phyloP scores from a whole-genome alignment of 2,113 vertebrate species.

The Morone chrysops region DNA sequence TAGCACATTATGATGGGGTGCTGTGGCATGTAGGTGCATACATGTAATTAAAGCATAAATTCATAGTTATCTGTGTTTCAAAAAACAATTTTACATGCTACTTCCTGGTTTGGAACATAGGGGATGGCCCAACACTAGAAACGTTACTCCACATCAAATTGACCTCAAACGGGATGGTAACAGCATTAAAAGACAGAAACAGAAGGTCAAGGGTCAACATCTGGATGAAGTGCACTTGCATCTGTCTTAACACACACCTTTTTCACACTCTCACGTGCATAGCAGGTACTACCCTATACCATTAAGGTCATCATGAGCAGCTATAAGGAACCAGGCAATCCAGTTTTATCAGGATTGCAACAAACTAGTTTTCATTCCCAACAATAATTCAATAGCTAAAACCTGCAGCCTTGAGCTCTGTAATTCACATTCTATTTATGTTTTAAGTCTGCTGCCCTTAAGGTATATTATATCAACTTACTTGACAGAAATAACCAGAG shows the following conservation, averaged over 20 bases:
- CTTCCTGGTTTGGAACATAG: not conserved
- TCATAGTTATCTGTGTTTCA: not conserved
- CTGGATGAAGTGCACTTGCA: not conserved
- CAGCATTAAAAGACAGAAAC: not conserved
- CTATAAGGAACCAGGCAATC: not conserved
- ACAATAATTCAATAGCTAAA: not conserved
- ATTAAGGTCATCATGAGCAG: slow-evolving; percentile 22
- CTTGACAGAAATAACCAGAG: slow-evolving; percentile 39
- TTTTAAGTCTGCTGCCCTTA: slow-evolving; percentile 9
- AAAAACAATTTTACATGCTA: not conserved
- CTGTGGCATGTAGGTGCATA: not conserved
- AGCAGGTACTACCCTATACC: not conserved
- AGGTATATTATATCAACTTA: slow-evolving; percentile 12
- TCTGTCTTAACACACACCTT: not conserved
- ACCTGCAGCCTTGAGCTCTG: not conserved
- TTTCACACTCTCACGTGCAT: not conserved
- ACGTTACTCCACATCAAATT: not conserved
- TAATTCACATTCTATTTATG: slow-evolving; percentile 28
- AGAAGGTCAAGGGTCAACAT: slow-evolving; percentile 1
- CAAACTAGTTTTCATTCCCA: slow-evolving; percentile 18
- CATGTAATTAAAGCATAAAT: slow-evolving; percentile 6
- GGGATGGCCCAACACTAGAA: not conserved
- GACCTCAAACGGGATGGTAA: not conserved
- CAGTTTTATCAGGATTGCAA: slow-evolving; percentile 12
- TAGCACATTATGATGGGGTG: not conserved